Percentiles rank a stretch among this genome's conserved stretches.
Conservation (phyloP, 2,113 vertebrate species). For the Caretta caretta region DNA sequence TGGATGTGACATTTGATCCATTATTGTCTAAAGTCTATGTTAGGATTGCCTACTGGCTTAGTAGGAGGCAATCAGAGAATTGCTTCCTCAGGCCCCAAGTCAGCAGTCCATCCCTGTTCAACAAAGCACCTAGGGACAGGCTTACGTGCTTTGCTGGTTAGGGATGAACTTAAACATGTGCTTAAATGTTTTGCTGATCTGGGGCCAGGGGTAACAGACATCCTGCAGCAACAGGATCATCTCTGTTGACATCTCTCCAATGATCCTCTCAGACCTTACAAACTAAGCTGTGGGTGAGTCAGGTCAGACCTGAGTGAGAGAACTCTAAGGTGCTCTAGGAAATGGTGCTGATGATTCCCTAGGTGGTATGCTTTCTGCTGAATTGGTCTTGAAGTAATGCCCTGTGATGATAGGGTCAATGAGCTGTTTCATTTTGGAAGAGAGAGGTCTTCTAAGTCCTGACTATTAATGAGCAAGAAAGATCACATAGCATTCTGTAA, state of each 20-base stretch:
- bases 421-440: not conserved
- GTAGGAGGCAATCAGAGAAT: not conserved
- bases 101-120: not conserved
- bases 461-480: not conserved
- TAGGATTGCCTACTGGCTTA: not conserved
- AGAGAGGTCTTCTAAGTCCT: not conserved
- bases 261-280: not conserved
- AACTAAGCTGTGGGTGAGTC: not conserved
- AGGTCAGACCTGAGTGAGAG: not conserved
- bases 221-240: not conserved
- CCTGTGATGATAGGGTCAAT: not conserved
- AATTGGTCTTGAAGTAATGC: not conserved
- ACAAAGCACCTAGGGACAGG: not conserved
- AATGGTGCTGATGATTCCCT: not conserved
- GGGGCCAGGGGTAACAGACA: not conserved
- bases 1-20: not conserved
- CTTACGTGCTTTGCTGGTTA: not conserved
- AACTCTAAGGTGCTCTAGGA: not conserved
- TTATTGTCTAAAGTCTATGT: not conserved
- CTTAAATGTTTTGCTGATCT: not conserved
- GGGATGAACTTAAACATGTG: not conserved
- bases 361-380: not conserved
- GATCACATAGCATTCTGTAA: not conserved
- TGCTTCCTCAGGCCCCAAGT: not conserved
- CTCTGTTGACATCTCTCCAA: not conserved